Evolutionary conservation across 2,888 invertebrate species (phyloP), one percentile per base, ranked within the genome.

Genomic region (Calameuta pallipes): DNA sequence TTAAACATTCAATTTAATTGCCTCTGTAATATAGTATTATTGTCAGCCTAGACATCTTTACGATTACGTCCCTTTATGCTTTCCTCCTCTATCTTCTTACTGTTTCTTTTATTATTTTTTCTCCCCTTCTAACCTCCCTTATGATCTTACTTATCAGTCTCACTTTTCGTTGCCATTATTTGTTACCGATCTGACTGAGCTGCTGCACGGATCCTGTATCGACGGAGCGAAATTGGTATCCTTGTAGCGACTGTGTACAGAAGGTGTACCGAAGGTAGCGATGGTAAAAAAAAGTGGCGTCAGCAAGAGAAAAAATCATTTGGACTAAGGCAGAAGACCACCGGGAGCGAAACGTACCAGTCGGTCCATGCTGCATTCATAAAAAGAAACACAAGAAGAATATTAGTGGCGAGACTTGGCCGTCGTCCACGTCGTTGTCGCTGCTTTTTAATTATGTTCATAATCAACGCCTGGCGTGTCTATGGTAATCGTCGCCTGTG

Each of bases 391-490:
- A 56, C 15, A 56, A 56, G 56, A 56, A 56, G 23, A 56, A 56
- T 56, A 56, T 56, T 56, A 56, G 56, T 56, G 56, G 56, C 56
- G 56, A 56, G 56, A 23, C 56, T 56, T 56, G 15, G 56, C 56
- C 56, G 23, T 56, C 56, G 56, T 56, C 56, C 56, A 56, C 56
- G 56, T 56, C 23, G 56, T 56, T 56, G 56, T 56, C 56, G 56
- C 56, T 56, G 56, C 56, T 90, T 91, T 91, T 91, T 90, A 91
- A 91, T 91, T 91, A 91, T 91, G 89, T 90, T 90, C 90, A 91
- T 91, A 91, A 91, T 91, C 89, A 91, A 89, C 88, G 88, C 88
- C 85, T 84, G 85, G 86, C 89, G 83, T 89, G 90, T 89, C 89
- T 90, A 90, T 89, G 89, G 89, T 90, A 90, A 90, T 90, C 88